Percentiles rank a stretch among this genome's conserved stretches.
These are phyloP conservation scores for Aquatica leii DNA, from an alignment of 2,888 invertebrate genomes.

Conservation along the genomic window DNA sequence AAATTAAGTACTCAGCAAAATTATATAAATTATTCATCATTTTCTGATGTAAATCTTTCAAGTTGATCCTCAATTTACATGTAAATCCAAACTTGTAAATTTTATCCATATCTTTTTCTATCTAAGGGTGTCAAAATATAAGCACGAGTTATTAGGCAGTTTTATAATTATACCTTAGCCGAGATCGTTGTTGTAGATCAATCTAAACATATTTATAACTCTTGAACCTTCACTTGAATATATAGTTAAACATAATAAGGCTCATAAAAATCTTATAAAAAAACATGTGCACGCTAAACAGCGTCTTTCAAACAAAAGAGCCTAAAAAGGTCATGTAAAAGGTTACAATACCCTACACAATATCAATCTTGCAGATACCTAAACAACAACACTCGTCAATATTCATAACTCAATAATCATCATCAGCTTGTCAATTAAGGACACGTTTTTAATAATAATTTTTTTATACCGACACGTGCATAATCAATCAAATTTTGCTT, in stretches of 20 bases:
- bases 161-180: conserved; percentile 43
- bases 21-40: conserved; percentile 35
- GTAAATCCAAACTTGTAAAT: conserved; percentile 41
- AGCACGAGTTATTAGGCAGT: conserved; percentile 41
- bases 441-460: too few relatives aligned
- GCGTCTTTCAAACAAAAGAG: conserved; percentile 29
- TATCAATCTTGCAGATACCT: conserved; percentile 23
- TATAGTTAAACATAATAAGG: conserved; percentile 28
- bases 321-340: conserved; percentile 31
- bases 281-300: conserved; percentile 28
- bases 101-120: conserved; percentile 39
- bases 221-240: conserved; percentile 25
- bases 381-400: conserved; percentile 24
- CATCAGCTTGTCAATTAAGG: background rate
- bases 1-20: conserved; percentile 35
- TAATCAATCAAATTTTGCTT: background rate
- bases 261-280: conserved; percentile 22
- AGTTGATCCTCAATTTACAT: conserved; percentile 43
- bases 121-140: conserved; percentile 45
- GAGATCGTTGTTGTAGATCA: conserved; percentile 33
- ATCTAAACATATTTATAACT: conserved; percentile 39
- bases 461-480: too few relatives aligned
- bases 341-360: conserved; percentile 30
- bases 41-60: conserved; percentile 40
- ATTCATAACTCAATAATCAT: conserved; percentile 28